Evolutionary conservation across 2,797 vertebrate species (phyloP).

Genomic region (Gambusia yucatana): DNA sequence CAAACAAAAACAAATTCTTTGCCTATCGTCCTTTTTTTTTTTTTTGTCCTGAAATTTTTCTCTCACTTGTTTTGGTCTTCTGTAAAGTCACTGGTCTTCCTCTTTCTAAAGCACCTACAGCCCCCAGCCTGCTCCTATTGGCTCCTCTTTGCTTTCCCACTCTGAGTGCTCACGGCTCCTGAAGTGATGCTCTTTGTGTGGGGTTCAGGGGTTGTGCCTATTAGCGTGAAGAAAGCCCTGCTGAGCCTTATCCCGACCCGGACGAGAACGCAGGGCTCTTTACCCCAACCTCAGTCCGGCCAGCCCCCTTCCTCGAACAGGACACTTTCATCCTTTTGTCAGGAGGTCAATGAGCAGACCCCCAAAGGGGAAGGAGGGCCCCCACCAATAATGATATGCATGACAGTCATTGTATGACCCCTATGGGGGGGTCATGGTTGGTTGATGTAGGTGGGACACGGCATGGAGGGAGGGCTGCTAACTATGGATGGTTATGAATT

Average conservation of each 20-base stretch:
- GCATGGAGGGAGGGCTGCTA: constrained; percentile 49
- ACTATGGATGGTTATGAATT: constrained; percentile 66
- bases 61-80: constrained; percentile 63
- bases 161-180: constrained; percentile 79
- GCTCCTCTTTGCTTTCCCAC: constrained; percentile 74
- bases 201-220: constrained; percentile 82
- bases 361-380: constrained; percentile 88
- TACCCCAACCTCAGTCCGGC: constrained; percentile 72
- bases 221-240: constrained; percentile 85
- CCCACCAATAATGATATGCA: constrained; percentile 92
- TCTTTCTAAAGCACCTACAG: constrained; percentile 65
- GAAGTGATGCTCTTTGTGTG: constrained; percentile 82
- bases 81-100: constrained; percentile 74
- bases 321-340: constrained; percentile 95
- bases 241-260: constrained; percentile 85
- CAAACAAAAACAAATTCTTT: constrained; percentile 74
- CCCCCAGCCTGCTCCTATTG: constrained; percentile 62
- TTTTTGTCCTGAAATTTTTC: constrained; percentile 48
- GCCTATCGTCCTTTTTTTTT: constrained; percentile 62
- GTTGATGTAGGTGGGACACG: constrained; percentile 72
- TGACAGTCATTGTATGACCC: constrained; percentile 84
- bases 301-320: constrained; percentile 78
- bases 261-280: constrained; percentile 87
- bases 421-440: constrained; percentile 76
- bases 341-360: constrained; percentile 89